Percentiles rank a stretch among this genome's conserved stretches.
These are phyloP conservation scores for Diarsia rubi DNA, from an alignment of 2,888 invertebrate genomes.

Conservation along the genomic window DNA sequence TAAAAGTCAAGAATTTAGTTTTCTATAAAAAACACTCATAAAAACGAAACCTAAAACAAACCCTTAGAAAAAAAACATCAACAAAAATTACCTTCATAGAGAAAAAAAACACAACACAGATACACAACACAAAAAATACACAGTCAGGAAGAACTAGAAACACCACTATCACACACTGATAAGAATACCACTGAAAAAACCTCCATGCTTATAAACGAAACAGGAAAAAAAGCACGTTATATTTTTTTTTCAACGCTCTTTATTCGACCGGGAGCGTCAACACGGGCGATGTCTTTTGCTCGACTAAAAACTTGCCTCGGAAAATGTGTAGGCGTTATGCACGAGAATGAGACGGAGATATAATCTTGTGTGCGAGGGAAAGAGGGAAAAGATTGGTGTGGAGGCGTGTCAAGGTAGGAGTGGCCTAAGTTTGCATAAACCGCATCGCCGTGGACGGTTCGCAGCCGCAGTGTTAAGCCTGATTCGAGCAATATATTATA, in stretches of 20 bases:
- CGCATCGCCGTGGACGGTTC: conserved; percentile 70
- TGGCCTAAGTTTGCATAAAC: conserved; percentile 86
- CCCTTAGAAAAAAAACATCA: conserved; percentile 42
- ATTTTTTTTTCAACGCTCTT: conserved; percentile 62
- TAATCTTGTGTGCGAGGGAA: conserved; percentile 57
- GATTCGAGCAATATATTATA: conserved; percentile 81
- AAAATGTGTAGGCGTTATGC: conserved; percentile 86
- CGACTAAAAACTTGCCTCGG: conserved; percentile 88
- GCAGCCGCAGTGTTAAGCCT: conserved; percentile 67
- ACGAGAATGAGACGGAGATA: conserved; percentile 77
- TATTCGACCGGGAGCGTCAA: conserved; percentile 76
- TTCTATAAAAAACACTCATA: background rate
- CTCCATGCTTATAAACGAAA: conserved; percentile 53
- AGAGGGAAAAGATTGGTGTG: conserved; percentile 71
- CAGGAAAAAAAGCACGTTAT: conserved; percentile 59
- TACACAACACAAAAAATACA: conserved; percentile 70
- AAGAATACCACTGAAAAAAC: conserved; percentile 68
- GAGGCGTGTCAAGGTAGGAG: conserved; percentile 84
- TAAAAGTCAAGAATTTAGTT: background rate
- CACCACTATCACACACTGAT: conserved; percentile 69
- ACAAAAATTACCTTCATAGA: conserved; percentile 67
- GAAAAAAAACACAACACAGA: conserved; percentile 62
- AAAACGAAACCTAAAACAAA: background rate
- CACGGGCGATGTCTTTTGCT: conserved; percentile 82
- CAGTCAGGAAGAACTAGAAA: conserved; percentile 65